Evolutionary conservation across 2,797 vertebrate genomes (phyloP).

Genomic region (Pantherophis vulpinus): DNA sequence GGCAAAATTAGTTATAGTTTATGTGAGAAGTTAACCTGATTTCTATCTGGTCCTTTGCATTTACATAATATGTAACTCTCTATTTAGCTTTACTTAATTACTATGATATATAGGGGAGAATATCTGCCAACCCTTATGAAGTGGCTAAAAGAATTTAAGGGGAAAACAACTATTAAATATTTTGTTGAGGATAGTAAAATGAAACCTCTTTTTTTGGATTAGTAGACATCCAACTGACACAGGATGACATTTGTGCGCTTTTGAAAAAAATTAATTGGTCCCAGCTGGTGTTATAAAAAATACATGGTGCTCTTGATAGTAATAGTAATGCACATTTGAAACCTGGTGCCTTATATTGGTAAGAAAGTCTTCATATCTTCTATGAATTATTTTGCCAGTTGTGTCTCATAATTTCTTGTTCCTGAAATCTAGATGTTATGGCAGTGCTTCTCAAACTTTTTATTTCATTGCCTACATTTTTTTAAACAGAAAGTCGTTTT

Average conservation of each 20-base stretch:
- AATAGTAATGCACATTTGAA: neutral
- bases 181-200: neutral
- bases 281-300: neutral
- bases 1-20: neutral
- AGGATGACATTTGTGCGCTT: neutral
- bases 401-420: neutral
- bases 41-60: neutral
- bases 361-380: neutral
- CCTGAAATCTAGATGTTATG: neutral
- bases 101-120: conserved; percentile 13
- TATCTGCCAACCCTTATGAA: conserved; percentile 5
- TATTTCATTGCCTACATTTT: neutral
- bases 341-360: neutral
- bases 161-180: neutral
- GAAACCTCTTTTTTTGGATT: neutral
- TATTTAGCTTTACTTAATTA: neutral
- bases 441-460: neutral
- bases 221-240: neutral
- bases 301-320: neutral
- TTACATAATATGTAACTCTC: neutral
- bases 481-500: neutral
- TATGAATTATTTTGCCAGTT: neutral
- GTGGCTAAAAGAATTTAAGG: neutral
- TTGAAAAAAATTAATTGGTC: neutral
- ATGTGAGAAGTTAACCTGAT: neutral